phyloP scores from a whole-genome alignment of 2,113 vertebrate species.

The Oncorhynchus gorbuscha region DNA sequence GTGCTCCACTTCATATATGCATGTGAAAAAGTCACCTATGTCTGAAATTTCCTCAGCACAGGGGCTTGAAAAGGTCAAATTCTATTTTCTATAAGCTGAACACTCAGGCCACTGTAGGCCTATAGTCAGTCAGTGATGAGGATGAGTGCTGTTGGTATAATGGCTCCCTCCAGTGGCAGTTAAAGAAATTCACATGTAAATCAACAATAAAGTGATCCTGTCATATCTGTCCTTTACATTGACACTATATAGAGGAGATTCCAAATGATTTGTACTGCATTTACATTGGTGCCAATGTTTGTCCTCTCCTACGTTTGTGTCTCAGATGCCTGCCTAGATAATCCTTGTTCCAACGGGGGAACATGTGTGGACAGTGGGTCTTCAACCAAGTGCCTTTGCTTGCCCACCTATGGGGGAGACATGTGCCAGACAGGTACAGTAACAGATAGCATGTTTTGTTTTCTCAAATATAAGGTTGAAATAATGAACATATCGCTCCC shows the following conservation, averaged over 20 bases:
- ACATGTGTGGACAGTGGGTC: constrained; percentile 81
- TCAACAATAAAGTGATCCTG: no score
- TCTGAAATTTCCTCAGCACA: no score
- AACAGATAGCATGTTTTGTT: no score
- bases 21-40: no score
- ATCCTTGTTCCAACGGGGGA: constrained; percentile 89
- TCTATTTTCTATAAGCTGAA: no score
- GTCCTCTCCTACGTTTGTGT: constrained; percentile 23
- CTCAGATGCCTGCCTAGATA: constrained; percentile 84
- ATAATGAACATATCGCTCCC: no score
- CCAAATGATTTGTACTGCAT: background rate
- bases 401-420: constrained; percentile 86
- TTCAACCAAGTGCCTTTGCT: constrained; percentile 77
- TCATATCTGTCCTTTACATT: background rate
- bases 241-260: background rate
- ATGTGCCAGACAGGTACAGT: constrained; percentile 84
- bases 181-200: background rate
- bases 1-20: no score
- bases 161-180: constrained; percentile 42
- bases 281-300: background rate
- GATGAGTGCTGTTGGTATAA: background rate
- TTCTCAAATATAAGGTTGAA: no score
- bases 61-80: no score
- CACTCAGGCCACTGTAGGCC: no score
- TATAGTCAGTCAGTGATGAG: constrained; percentile 9